These are phyloP conservation scores for Girardinichthys multiradiatus DNA, from an alignment of 2,113 vertebrate genomes.

Conservation along the genomic window DNA sequence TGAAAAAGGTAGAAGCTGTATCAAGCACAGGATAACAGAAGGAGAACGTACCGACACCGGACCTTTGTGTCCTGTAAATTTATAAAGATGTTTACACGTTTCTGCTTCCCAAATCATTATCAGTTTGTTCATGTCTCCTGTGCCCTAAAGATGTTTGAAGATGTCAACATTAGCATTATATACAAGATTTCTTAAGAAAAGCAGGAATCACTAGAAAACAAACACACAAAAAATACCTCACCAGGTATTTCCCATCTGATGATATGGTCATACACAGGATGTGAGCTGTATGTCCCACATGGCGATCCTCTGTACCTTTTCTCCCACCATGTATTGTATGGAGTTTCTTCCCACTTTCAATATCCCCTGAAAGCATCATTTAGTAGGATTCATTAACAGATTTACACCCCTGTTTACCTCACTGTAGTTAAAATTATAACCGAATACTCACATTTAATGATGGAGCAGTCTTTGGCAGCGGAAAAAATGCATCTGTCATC, in stretches of 20 bases:
- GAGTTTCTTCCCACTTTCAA: constrained; percentile 88
- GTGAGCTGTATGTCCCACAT: constrained; percentile 86
- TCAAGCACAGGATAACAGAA: neutral
- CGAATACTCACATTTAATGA: constrained; percentile 91
- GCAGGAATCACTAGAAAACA: neutral
- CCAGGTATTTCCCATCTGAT: constrained; percentile 93
- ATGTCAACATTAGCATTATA: neutral
- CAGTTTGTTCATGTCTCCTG: constrained; percentile 91
- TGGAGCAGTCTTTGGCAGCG: constrained; percentile 91
- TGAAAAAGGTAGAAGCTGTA: neutral
- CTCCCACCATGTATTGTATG: constrained; percentile 85
- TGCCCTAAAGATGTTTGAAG: constrained; percentile 80
- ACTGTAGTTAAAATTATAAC: neutral
- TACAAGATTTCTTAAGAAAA: too few species aligned
- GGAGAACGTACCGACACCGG: constrained; percentile 86
- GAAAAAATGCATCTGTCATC: constrained; percentile 92
- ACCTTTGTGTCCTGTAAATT: constrained; percentile 90
- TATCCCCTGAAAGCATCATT: constrained; percentile 82
- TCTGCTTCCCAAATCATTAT: constrained; percentile 94
- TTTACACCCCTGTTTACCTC: neutral
- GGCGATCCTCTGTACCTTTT: constrained; percentile 83
- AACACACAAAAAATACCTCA: constrained; percentile 58
- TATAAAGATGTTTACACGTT: constrained; percentile 88
- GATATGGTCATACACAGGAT: constrained; percentile 94
- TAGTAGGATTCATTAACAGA: neutral